These are phyloP conservation scores for Amphimallon solstitiale DNA, from an alignment of 2,888 invertebrate genomes.

Conservation along the genomic window DNA sequence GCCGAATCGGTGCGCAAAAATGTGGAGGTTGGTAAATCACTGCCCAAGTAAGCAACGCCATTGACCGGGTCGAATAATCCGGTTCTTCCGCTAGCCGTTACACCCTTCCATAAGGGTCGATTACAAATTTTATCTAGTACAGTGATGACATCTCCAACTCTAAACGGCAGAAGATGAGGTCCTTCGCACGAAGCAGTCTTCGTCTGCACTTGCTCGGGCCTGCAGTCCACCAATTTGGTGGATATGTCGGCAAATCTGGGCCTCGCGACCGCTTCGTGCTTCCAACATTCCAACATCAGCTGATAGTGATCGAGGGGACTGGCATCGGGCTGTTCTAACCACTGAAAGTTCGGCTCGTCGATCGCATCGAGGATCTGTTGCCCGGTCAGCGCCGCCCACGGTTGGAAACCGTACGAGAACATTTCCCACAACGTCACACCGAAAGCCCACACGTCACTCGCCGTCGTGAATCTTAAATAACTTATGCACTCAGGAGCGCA, in stretches of 20 bases:
- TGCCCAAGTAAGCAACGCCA: constrained; percentile 86
- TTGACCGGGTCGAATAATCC: constrained; percentile 92
- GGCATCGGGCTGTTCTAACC: constrained; percentile 92
- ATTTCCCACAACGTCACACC: constrained; percentile 99
- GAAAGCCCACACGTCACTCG: constrained; percentile 98
- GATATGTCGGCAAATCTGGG: constrained; percentile 91
- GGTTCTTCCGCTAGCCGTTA: constrained; percentile 87
- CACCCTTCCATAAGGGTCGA: constrained; percentile 88
- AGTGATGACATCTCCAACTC: too few relatives aligned
- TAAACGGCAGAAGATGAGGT: constrained; percentile 79
- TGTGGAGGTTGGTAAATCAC: constrained; percentile 72
- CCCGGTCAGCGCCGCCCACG: constrained; percentile 91
- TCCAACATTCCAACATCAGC: constrained; percentile 96
- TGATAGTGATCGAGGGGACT: constrained; percentile 93
- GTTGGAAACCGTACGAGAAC: constrained; percentile 98
- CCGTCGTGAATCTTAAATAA: constrained; percentile 93
- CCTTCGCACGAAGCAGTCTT: constrained; percentile 67
- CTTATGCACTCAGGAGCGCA: constrained; percentile 98
- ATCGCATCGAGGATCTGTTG: constrained; percentile 96
- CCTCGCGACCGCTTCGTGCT: constrained; percentile 86
- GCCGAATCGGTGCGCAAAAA: constrained; percentile 65
- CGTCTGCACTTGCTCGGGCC: constrained; percentile 93
- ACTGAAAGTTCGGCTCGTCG: constrained; percentile 90
- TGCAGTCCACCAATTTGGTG: constrained; percentile 80
- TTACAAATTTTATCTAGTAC: constrained; percentile 86